These are phyloP conservation scores for Drosophila neoperkinsi DNA, from an alignment of 2,888 invertebrate genomes.

Conservation along the genomic window DNA sequence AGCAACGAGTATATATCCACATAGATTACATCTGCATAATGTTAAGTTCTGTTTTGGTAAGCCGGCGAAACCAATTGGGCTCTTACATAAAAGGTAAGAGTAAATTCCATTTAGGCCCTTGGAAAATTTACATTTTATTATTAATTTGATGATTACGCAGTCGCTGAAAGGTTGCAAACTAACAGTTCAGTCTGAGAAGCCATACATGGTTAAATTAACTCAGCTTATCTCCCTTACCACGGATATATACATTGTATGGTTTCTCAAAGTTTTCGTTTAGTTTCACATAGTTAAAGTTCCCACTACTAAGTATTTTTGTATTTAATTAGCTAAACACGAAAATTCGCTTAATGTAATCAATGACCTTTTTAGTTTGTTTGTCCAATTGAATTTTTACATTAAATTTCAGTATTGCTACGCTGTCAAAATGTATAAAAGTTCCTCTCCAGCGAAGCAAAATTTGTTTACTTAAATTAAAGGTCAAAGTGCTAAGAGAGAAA, in stretches of 20 bases:
- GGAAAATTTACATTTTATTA: constrained; percentile 36
- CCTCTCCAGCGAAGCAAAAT: neutral
- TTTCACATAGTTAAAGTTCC: no score
- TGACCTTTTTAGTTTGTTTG: constrained; percentile 1
- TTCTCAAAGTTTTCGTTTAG: neutral
- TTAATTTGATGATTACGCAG: constrained; percentile 4
- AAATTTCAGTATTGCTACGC: constrained; percentile 3
- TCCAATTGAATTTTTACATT: constrained; percentile 1
- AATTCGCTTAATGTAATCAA: neutral
- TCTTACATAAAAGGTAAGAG: constrained; percentile 28
- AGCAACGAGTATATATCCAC: constrained; percentile 7
- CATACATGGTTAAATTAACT: neutral
- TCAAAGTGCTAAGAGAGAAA: constrained; percentile 1
- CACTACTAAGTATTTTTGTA: constrained; percentile 1
- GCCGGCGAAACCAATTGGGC: constrained; percentile 40
- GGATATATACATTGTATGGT: neutral
- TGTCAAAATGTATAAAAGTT: neutral
- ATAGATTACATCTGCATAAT: constrained; percentile 34
- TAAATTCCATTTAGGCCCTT: constrained; percentile 26
- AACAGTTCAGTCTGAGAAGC: neutral
- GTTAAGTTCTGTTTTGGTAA: constrained; percentile 20
- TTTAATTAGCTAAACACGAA: neutral
- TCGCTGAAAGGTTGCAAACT: neutral
- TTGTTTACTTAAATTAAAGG: constrained; percentile 11
- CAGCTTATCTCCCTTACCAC: neutral